These are phyloP conservation scores for Petrolisthes manimaculis DNA, from an alignment of 2,888 invertebrate species.

Conservation along the genomic window DNA sequence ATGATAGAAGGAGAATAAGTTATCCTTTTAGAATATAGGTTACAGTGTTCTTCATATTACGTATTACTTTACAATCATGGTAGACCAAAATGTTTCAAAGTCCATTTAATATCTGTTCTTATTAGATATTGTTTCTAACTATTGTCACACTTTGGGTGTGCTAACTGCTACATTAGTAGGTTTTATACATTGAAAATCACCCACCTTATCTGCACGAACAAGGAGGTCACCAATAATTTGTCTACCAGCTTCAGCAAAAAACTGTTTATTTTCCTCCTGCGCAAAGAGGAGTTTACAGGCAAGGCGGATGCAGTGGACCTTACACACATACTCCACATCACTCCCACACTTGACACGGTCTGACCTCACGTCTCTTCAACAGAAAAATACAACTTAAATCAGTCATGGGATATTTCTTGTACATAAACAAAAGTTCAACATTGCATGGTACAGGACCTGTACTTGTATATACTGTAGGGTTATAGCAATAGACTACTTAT, in stretches of 20 bases:
- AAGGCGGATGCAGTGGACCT: constrained; percentile 90
- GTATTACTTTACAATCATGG: too few species aligned
- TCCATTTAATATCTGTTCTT: too few species aligned
- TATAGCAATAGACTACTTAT: too few species aligned
- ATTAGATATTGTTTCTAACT: too few species aligned
- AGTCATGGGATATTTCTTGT: background rate
- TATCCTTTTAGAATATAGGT: too few species aligned
- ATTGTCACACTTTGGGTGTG: too few species aligned
- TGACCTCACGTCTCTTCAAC: constrained; percentile 80
- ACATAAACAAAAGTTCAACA: background rate
- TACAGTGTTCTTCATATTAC: too few species aligned
- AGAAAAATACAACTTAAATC: background rate
- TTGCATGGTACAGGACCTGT: background rate
- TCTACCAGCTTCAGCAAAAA: constrained; percentile 89
- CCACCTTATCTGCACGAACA: constrained; percentile 83
- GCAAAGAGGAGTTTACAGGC: constrained; percentile 86
- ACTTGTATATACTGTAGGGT: too few species aligned
- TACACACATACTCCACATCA: constrained; percentile 95
- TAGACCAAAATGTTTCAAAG: too few species aligned
- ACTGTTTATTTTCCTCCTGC: constrained; percentile 78
- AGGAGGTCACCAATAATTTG: constrained; percentile 90
- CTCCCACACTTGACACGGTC: constrained; percentile 88
- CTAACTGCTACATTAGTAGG: background rate
- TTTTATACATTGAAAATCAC: constrained; percentile 66
- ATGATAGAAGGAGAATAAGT: too few species aligned